Percentiles rank a stretch among this genome's conserved stretches.
These are phyloP conservation scores for Caretta caretta DNA, from an alignment of 2,113 vertebrate genomes.

Conservation along the genomic window DNA sequence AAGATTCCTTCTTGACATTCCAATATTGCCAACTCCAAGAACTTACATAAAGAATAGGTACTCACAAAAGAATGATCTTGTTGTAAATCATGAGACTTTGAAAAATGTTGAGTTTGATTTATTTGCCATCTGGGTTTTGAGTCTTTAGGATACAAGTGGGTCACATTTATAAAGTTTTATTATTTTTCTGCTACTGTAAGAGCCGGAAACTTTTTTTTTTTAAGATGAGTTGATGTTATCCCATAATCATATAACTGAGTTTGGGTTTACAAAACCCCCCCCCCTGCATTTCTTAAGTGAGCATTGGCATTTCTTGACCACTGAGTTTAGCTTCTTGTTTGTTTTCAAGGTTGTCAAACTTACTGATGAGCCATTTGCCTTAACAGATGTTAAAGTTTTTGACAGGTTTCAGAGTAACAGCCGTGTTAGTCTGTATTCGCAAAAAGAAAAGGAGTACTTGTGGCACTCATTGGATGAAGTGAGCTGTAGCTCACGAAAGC, in stretches of 20 bases:
- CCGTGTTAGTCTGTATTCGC: too few species aligned
- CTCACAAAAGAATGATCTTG: background rate
- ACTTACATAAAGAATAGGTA: background rate
- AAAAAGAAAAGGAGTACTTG: too few species aligned
- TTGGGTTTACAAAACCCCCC: background rate
- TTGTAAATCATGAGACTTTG: background rate
- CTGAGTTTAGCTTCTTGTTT: background rate
- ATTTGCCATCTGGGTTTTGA: background rate
- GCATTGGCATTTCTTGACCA: background rate
- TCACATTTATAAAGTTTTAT: background rate
- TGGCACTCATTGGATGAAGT: too few species aligned
- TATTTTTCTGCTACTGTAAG: background rate
- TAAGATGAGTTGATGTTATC: background rate
- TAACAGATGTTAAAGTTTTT: background rate
- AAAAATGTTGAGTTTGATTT: background rate
- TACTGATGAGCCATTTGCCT: background rate
- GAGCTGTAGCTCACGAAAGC: too few species aligned
- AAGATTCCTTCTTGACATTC: background rate
- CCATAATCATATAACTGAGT: background rate
- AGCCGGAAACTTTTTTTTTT: background rate
- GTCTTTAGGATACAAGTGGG: background rate
- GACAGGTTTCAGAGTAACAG: too few species aligned
- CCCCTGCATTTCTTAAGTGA: background rate
- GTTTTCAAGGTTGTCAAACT: background rate
- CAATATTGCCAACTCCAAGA: background rate